phyloP scores from a whole-genome alignment of 2,797 vertebrate species.

The Poecile montanus region DNA sequence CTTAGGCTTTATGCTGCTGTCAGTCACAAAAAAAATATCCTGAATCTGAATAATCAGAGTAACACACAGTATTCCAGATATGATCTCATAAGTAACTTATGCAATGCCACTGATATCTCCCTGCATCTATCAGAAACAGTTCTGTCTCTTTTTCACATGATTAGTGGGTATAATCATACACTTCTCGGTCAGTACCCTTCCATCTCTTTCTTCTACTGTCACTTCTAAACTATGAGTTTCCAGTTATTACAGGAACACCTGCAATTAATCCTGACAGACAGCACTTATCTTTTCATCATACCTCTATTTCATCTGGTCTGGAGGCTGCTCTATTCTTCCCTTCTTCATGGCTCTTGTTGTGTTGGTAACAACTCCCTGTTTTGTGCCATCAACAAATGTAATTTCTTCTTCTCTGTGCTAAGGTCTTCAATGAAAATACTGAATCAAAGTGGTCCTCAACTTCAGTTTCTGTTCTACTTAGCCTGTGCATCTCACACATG shows the following conservation, averaged over 20 bases:
- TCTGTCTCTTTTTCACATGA: background rate
- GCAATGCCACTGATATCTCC: background rate
- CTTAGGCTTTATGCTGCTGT: background rate
- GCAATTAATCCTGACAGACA: slow-evolving; percentile 35
- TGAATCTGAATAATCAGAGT: background rate
- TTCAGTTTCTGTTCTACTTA: background rate
- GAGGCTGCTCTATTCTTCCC: background rate
- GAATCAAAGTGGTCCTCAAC: background rate
- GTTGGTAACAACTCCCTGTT: background rate
- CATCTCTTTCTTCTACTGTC: slow-evolving; percentile 36
- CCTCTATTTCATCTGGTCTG: background rate
- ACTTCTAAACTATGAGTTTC: slow-evolving; percentile 34
- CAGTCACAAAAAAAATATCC: background rate
- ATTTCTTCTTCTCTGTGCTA: background rate
- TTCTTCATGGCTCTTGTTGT: background rate
- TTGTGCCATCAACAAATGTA: background rate
- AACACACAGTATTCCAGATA: background rate
- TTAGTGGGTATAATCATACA: background rate
- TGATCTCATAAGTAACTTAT: background rate
- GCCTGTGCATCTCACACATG: background rate
- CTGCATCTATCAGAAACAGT: background rate
- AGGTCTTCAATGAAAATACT: background rate
- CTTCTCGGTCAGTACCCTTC: background rate
- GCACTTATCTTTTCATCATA: slow-evolving; percentile 41
- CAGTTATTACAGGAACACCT: slow-evolving; percentile 14